Conservation (phyloP, 2,113 vertebrate species). For the Nyctibius bracteatus region DNA sequence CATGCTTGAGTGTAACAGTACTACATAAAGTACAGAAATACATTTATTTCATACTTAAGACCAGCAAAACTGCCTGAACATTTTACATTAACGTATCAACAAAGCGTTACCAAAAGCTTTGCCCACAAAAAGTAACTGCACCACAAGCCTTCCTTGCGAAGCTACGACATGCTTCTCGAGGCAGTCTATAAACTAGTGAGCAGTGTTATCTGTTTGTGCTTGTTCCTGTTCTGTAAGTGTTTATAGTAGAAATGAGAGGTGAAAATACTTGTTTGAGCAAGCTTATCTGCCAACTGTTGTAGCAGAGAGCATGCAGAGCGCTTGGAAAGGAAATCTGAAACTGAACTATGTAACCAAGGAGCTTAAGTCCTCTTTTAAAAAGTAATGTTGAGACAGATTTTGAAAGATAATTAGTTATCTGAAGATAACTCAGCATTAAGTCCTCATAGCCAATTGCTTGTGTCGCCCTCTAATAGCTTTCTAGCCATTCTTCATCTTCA, state of each 20-base stretch:
- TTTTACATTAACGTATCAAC: background rate
- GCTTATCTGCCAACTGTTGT: background rate
- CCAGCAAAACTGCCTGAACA: background rate
- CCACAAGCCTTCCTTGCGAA: background rate
- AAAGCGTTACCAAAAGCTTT: background rate
- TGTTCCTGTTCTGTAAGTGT: background rate
- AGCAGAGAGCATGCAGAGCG: background rate
- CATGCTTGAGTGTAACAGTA: background rate
- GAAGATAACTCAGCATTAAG: background rate
- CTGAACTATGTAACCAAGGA: background rate
- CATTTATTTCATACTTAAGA: background rate
- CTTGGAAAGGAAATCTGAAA: background rate
- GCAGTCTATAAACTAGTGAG: background rate
- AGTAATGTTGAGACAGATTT: background rate
- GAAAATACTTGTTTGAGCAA: constrained; percentile 46
- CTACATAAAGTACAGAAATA: background rate
- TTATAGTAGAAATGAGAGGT: background rate
- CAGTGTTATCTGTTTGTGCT: background rate
- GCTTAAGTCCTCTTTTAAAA: background rate
- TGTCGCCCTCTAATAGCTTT: background rate
- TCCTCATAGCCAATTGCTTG: background rate
- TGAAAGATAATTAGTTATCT: background rate
- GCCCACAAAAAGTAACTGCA: background rate
- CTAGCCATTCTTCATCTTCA: background rate
- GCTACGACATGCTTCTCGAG: background rate